These are phyloP conservation scores for Ceratina calcarata DNA, from an alignment of 1,140 invertebrate species.

Conservation along the genomic window DNA sequence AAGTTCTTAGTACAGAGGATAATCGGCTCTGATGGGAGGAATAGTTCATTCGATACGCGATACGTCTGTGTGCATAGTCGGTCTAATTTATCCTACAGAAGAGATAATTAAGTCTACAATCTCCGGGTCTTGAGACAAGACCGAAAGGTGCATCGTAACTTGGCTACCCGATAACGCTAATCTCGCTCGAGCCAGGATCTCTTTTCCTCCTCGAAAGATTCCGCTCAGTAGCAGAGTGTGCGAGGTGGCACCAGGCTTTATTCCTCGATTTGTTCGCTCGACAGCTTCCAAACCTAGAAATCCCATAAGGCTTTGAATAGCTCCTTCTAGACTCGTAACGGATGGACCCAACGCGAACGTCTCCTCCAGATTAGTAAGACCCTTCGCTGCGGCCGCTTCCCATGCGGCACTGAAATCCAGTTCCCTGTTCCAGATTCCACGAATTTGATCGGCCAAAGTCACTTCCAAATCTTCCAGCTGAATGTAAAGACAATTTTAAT, in stretches of 20 bases:
- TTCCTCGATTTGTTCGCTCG: conserved; percentile 89
- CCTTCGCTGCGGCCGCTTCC: conserved; percentile 82
- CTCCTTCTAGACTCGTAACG: conserved; percentile 90
- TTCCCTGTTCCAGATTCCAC: conserved; percentile 82
- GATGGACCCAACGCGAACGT: conserved; percentile 91
- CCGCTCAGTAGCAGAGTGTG: conserved; percentile 92
- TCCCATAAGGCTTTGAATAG: conserved; percentile 92
- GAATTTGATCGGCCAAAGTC: conserved; percentile 94
- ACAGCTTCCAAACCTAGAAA: conserved; percentile 94
- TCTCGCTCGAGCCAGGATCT: conserved; percentile 93
- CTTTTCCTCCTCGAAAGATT: conserved; percentile 93
- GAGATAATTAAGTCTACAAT: conserved; percentile 93
- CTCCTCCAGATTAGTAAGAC: conserved; percentile 91
- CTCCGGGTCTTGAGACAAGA: conserved; percentile 85
- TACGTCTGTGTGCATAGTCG: background rate
- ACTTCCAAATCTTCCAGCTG: conserved; percentile 96
- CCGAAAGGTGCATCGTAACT: conserved; percentile 88
- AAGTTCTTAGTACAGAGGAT: background rate
- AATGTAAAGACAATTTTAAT: too few relatives aligned
- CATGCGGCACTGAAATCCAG: conserved; percentile 86
- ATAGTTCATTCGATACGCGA: background rate
- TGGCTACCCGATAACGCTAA: conserved; percentile 88
- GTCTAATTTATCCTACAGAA: conserved; percentile 87
- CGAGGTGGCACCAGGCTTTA: conserved; percentile 90
- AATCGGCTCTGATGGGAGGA: background rate